Percentiles rank a stretch among this genome's conserved stretches.
Evolutionary conservation across 37 sponge, comb jelly and placozoan genomes (phyloP).

Genomic region (Spongia lamella): DNA sequence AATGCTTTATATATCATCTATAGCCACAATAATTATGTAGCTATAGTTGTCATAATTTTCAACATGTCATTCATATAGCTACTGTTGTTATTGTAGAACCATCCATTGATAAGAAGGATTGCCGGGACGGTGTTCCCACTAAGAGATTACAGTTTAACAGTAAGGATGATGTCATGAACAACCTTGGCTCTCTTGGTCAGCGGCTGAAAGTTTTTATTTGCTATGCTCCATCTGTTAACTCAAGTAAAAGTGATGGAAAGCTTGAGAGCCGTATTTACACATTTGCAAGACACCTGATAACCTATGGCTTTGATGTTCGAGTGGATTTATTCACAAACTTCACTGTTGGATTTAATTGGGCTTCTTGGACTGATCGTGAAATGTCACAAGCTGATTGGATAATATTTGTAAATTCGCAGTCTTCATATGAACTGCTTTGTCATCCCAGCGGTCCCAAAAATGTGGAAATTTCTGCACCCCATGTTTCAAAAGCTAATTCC

Average conservation of each 20-base stretch:
- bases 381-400: conserved; percentile 34
- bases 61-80: no score
- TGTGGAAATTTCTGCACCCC: neutral
- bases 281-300: neutral
- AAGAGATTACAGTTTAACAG: neutral
- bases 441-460: neutral
- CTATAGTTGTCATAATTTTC: no score
- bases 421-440: conserved; percentile 23
- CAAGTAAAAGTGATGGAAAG: conserved; percentile 7
- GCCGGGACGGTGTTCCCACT: neutral
- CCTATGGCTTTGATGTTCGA: conserved; percentile 18
- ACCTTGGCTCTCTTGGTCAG: conserved; percentile 23
- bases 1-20: no score
- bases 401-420: conserved; percentile 50
- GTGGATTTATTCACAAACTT: conserved; percentile 34
- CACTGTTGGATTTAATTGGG: conserved; percentile 21
- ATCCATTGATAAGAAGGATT: no score
- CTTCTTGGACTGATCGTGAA: conserved; percentile 42
- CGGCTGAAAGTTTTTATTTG: conserved; percentile 50
- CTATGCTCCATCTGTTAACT: conserved; percentile 48
- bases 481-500: neutral
- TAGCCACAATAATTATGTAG: no score
- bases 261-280: neutral
- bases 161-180: conserved; percentile 9
- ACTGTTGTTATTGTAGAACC: no score